Evolutionary conservation across 2,797 vertebrate species (phyloP).

Genomic region (Pteronotus mesoamericanus): DNA sequence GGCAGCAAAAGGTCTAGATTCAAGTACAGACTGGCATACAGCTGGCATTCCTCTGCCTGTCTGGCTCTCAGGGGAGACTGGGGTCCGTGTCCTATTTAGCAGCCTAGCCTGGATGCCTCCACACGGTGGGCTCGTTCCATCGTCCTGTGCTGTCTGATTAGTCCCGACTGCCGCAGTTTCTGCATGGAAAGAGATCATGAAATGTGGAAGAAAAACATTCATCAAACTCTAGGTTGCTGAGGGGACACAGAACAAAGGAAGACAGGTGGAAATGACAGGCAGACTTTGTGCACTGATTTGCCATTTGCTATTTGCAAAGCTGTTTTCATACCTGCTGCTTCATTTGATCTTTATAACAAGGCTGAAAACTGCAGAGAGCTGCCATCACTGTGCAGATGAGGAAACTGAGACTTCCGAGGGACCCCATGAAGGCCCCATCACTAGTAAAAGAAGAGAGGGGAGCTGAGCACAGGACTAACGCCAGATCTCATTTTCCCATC

Average conservation of each 20-base stretch:
- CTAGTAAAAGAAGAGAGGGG: not conserved
- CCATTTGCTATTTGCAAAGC: not conserved
- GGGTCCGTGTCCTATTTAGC: not conserved
- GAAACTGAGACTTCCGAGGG: not conserved
- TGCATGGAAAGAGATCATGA: not conserved
- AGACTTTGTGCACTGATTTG: not conserved
- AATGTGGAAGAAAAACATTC: not conserved
- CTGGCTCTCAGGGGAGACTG: not conserved
- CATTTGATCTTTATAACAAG: not conserved
- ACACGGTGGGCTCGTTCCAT: not conserved
- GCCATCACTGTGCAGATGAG: not conserved
- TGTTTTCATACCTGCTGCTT: not conserved
- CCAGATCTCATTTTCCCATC: not conserved
- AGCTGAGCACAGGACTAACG: not conserved
- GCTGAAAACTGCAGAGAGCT: too few relatives aligned
- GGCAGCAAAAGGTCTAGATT: not conserved
- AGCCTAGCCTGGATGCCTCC: not conserved
- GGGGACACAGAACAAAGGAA: not conserved
- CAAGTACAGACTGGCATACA: not conserved
- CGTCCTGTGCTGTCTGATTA: not conserved
- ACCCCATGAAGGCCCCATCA: accelerated
- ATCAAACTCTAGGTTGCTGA: not conserved
- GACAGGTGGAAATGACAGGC: not conserved
- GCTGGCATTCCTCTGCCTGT: not conserved
- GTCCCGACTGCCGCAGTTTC: not conserved